Base-by-base conservation (phyloP, 2,113 vertebrate genomes). In the Oreotrochilus melanogaster region DNA sequence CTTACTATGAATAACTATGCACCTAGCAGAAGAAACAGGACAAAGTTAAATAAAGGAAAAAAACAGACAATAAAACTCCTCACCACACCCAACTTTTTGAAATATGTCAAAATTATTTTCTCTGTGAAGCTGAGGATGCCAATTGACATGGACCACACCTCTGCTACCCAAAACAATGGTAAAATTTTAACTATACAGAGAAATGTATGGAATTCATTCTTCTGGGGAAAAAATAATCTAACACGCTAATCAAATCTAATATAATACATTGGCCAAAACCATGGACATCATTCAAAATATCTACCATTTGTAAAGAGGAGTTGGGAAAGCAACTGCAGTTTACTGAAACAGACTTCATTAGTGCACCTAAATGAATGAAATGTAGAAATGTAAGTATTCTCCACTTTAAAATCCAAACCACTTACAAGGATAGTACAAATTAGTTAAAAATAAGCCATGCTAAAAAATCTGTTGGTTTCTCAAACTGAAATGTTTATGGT, bases 381-480 rank as follows among this genome's bases (percentile, higher is more conserved):
- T 8, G 8, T 8, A 88, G 39, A 72, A 66, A 91, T 11, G 35
- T 10, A 69, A 75, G 39, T 37, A 66, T 51, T 65, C 73, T 23
- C 61, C 31, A 24, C 31, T 47, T 92, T 3, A 65, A 70, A 89
- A 35, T 7, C 0, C 23, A 37, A 79, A 78, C 23, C 19, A 50
- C 9, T 48, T 64, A 62, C 18, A 85, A 61, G n/a, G 18, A 67
- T 11, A 75, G 61, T 33, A 43, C 15, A 58, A 48, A 70, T 47
- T 43, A 76, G 48, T 88, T 92, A 74, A 23, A 66, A 96, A 72
- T 22, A 74, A 14, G 7, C 13, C 33, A 27, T 27, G 14, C 8
- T 94, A 72, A 90, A 85, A 95, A 86, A 95, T 31, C 24, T 91
- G 67, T 50, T 89, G 23, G 43, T 19, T 42, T 73, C 67, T 74